Evolutionary conservation across 2,113 vertebrate genomes (phyloP).

Genomic region (Neogobius melanostomus): DNA sequence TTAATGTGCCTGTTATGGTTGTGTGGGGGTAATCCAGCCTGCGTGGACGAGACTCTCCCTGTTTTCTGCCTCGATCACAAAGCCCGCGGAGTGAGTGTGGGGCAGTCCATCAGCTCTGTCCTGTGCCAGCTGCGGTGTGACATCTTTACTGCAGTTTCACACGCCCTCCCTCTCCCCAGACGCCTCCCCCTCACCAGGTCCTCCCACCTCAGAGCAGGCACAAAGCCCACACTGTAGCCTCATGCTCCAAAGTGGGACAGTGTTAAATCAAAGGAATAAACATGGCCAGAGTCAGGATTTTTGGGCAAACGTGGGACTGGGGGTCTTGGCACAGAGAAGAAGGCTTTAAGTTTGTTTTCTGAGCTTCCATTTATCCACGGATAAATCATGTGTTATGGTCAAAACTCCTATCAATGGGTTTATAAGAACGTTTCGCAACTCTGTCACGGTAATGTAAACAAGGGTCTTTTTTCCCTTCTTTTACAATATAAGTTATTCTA

Average conservation of each 20-base stretch:
- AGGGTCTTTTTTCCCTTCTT: too few species aligned
- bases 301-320: too few species aligned
- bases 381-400: too few species aligned
- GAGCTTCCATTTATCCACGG: too few species aligned
- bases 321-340: too few species aligned
- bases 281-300: too few species aligned
- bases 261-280: too few species aligned
- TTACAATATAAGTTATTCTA: too few species aligned
- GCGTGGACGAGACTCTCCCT: conserved; percentile 15
- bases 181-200: conserved; percentile 8
- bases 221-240: conserved; percentile 69
- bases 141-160: conserved; percentile 73
- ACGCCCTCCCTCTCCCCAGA: conserved; percentile 43
- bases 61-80: conserved; percentile 32
- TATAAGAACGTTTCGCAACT: too few species aligned
- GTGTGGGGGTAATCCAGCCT: conserved; percentile 22
- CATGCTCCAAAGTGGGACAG: conserved; percentile 10
- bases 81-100: conserved; percentile 37
- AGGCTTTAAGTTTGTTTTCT: too few species aligned
- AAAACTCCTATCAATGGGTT: too few species aligned
- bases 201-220: conserved; percentile 15
- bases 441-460: too few species aligned
- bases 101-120: conserved; percentile 56
- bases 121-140: conserved; percentile 65
- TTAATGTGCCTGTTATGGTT: conserved; percentile 30